A percentile compares a stretch with the other conserved stretches of the same genome.
Evolutionary conservation across 2,888 invertebrate species (phyloP).

Genomic region (Aproaerema taeniolella): DNA sequence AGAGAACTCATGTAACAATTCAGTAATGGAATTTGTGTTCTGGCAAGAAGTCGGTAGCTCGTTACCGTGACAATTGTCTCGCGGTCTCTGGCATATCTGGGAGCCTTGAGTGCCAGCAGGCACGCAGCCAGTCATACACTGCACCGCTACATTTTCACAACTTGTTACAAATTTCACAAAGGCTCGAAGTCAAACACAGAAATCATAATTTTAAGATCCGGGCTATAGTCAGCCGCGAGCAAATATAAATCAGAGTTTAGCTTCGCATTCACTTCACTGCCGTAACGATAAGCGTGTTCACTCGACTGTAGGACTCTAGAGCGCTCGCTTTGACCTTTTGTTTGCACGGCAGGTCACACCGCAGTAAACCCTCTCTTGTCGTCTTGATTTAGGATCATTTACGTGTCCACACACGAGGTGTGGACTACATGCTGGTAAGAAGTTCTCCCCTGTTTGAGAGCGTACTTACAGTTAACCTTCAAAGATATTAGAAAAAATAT

Average conservation of each 20-base stretch:
- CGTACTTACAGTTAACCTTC: too few relatives aligned
- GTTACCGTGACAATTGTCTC: slow-evolving; percentile 1
- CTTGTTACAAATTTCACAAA: too few relatives aligned
- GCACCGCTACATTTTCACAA: too few relatives aligned
- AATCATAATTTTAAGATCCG: too few relatives aligned
- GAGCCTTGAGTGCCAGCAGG: slow-evolving; percentile 26
- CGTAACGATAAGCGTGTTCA: slow-evolving; percentile 37
- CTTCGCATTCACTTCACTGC: slow-evolving; percentile 29
- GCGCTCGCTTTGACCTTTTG: slow-evolving; percentile 10
- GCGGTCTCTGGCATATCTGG: not conserved
- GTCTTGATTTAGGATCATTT: not conserved
- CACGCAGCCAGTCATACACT: slow-evolving; percentile 2
- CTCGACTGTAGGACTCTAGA: slow-evolving; percentile 24
- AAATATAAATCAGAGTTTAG: slow-evolving; percentile 47
- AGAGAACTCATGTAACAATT: too few relatives aligned
- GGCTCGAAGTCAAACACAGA: not conserved
- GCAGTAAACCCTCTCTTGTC: not conserved
- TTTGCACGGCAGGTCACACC: slow-evolving; percentile 8
- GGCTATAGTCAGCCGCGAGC: too few relatives aligned
- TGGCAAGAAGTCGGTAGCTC: slow-evolving; percentile 1
- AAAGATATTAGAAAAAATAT: too few relatives aligned
- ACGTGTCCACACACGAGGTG: too few relatives aligned
- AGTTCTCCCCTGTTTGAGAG: too few relatives aligned
- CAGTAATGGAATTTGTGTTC: not conserved
- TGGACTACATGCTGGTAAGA: too few relatives aligned